Evolutionary conservation across 2,888 invertebrate species (phyloP).

Genomic region (Blera fallax): DNA sequence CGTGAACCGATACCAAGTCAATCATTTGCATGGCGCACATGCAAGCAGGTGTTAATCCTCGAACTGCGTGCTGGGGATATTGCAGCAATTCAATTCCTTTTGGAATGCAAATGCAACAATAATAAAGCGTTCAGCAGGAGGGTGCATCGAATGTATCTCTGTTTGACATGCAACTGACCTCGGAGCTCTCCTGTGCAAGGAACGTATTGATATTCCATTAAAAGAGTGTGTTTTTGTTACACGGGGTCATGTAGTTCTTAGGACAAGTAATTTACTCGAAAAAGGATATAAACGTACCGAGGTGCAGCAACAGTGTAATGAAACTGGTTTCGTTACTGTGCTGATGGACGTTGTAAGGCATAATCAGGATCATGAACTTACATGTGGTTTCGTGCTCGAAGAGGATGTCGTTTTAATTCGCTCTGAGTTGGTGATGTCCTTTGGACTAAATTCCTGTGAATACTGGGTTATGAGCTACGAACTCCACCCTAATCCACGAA

Average conservation of each 20-base stretch:
- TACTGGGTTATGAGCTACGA: too few species aligned
- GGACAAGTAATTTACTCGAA: too few species aligned
- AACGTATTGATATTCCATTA: conserved; percentile 24
- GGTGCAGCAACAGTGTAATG: too few species aligned
- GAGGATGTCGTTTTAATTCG: too few species aligned
- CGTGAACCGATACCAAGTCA: conserved; percentile 44
- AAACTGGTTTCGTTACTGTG: too few species aligned
- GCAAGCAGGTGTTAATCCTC: conserved; percentile 8
- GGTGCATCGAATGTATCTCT: not conserved
- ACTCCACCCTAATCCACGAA: too few species aligned
- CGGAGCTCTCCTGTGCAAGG: not conserved
- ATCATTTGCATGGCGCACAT: conserved; percentile 39
- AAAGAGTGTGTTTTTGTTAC: not conserved
- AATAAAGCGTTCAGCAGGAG: not conserved
- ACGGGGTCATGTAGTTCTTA: not conserved
- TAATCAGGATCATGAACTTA: too few species aligned
- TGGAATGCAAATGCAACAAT: conserved; percentile 59
- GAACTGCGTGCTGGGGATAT: conserved; percentile 23
- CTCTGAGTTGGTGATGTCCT: too few species aligned
- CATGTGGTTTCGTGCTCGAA: too few species aligned
- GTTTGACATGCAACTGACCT: conserved; percentile 29
- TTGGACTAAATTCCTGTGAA: too few species aligned
- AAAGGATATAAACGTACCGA: too few species aligned
- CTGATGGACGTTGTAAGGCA: too few species aligned
- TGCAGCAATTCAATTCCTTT: conserved; percentile 11